These are phyloP conservation scores for Gopherus flavomarginatus DNA, from an alignment of 2,113 vertebrate genomes.

Conservation along the genomic window DNA sequence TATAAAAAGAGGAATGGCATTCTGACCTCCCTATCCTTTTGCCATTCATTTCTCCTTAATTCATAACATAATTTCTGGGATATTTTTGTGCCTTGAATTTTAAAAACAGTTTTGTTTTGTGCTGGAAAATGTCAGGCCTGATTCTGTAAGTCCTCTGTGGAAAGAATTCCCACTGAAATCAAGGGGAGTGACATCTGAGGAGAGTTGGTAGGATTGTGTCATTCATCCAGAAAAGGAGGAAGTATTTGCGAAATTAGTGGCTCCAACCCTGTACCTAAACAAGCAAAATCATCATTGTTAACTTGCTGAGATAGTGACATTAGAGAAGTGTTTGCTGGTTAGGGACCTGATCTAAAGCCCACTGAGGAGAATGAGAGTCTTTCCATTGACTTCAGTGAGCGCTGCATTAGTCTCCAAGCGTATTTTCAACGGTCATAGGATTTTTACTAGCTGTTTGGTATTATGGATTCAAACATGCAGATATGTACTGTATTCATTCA, in stretches of 20 bases:
- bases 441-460: background rate
- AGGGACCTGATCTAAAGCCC: rapidly evolving
- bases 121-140: background rate
- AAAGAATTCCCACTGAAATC: background rate
- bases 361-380: rapidly evolving
- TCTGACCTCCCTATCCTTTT: background rate
- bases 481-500: background rate
- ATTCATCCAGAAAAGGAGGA: rapidly evolving
- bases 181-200: rapidly evolving
- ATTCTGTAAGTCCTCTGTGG: background rate
- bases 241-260: background rate
- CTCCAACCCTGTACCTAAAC: background rate
- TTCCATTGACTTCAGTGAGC: background rate
- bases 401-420: background rate
- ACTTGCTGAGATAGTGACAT: background rate
- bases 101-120: background rate
- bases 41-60: background rate
- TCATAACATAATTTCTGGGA: background rate
- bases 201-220: rapidly evolving
- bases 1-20: background rate
- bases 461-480: background rate
- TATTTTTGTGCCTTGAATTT: background rate
- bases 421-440: background rate
- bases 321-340: background rate
- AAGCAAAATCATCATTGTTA: background rate